These are phyloP conservation scores for Pelochelys cantorii DNA, from an alignment of 2,797 vertebrate genomes.

Conservation along the genomic window DNA sequence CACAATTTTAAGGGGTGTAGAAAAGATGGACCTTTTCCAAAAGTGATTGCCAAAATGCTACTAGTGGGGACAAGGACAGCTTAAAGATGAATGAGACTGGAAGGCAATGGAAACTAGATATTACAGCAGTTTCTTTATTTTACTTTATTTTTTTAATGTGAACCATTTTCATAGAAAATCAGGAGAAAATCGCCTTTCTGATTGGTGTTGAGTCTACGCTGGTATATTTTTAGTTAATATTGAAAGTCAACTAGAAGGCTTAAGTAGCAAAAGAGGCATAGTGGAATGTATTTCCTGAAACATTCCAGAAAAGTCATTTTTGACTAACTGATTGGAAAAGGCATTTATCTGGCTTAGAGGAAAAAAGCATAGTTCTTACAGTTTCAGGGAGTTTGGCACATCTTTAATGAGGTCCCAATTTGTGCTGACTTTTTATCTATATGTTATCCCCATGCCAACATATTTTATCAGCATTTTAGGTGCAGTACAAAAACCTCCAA, in stretches of 20 bases:
- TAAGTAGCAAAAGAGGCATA: background rate
- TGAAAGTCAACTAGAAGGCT: rapidly evolving
- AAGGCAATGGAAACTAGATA: background rate
- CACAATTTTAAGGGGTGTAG: background rate
- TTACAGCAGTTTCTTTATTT: too few relatives aligned
- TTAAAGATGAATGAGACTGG: background rate
- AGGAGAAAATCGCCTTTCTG: background rate
- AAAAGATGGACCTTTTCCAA: background rate
- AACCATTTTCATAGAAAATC: background rate
- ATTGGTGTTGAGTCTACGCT: background rate
- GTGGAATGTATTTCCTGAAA: background rate
- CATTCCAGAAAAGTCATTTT: background rate
- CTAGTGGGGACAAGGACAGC: rapidly evolving
- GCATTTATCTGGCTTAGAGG: background rate
- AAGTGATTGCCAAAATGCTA: background rate
- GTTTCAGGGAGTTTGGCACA: background rate
- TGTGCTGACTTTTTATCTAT: background rate
- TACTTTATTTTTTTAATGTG: too few relatives aligned
- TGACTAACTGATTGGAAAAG: background rate
- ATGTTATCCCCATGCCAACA: background rate
- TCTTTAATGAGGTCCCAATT: background rate
- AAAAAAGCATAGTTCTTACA: background rate
- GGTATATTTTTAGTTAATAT: background rate
- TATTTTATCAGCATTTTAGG: background rate
- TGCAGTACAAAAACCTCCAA: background rate